These are phyloP conservation scores for Urosaurus nigricauda DNA, from an alignment of 2,797 vertebrate species.

Conservation along the genomic window DNA sequence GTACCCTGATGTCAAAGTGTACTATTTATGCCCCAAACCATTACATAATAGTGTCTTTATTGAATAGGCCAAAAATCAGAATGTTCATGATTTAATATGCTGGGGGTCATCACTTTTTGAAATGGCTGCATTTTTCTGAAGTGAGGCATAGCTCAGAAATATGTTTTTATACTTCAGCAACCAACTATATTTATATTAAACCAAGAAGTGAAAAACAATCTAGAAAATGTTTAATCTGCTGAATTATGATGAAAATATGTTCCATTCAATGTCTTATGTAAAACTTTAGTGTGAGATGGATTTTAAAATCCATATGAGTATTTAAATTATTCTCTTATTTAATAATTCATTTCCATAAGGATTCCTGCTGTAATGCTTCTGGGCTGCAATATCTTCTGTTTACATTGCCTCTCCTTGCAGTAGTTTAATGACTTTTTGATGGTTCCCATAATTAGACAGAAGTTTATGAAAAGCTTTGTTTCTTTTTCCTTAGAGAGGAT, in stretches of 20 bases:
- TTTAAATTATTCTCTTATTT: conserved; percentile 64
- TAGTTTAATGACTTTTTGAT: conserved; percentile 63
- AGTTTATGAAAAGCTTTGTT: conserved; percentile 40
- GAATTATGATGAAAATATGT: conserved; percentile 49
- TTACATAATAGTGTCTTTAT: conserved; percentile 71
- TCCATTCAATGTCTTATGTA: conserved; percentile 49
- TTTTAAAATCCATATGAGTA: conserved; percentile 53
- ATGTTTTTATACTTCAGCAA: conserved; percentile 63
- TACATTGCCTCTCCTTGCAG: conserved; percentile 21
- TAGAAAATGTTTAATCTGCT: conserved; percentile 55
- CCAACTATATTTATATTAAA: conserved; percentile 50
- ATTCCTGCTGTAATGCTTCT: conserved; percentile 47
- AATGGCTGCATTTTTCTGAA: conserved; percentile 72
- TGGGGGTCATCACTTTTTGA: conserved; percentile 60
- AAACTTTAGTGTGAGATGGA: conserved; percentile 40
- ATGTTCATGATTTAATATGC: conserved; percentile 73
- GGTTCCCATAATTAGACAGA: conserved; percentile 51
- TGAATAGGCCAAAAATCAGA: conserved; percentile 68
- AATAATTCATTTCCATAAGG: conserved; percentile 43
- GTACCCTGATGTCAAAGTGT: conserved; percentile 26
- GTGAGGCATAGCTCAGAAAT: conserved; percentile 65
- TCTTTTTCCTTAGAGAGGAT: conserved; percentile 40
- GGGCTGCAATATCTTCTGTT: conserved; percentile 43
- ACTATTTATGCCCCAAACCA: conserved; percentile 46
- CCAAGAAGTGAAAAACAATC: conserved; percentile 49